These are phyloP conservation scores for Lophotis ruficrista DNA, from an alignment of 2,113 vertebrate genomes.

Conservation along the genomic window DNA sequence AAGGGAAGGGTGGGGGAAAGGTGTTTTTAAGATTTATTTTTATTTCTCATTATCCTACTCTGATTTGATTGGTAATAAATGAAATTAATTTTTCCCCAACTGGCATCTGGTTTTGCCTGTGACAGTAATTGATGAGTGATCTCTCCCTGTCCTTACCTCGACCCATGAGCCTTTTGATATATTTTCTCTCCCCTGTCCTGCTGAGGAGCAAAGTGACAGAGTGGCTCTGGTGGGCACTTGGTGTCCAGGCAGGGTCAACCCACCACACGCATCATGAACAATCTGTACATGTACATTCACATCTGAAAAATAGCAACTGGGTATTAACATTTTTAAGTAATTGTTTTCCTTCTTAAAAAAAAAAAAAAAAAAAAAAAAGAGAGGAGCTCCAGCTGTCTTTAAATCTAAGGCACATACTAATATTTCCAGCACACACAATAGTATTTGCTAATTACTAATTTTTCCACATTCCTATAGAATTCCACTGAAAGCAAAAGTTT, in stretches of 20 bases:
- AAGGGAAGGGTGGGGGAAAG: neutral
- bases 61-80: neutral
- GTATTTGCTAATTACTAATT: no score
- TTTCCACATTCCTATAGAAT: no score
- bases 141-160: neutral
- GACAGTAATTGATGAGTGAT: no score
- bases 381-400: neutral
- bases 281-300: neutral
- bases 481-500: neutral
- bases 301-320: constrained; percentile 4
- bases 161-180: neutral
- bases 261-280: neutral
- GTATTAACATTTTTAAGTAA: neutral
- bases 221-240: neutral
- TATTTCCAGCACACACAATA: no score
- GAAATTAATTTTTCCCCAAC: no score
- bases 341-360: neutral
- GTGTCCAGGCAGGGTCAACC: neutral
- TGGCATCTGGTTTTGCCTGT: no score
- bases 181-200: neutral
- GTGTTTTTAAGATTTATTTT: neutral
- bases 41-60: neutral
- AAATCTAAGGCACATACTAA: no score
- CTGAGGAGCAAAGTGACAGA: neutral
- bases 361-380: neutral